Base-by-base conservation (phyloP, 2,888 invertebrate genomes). In the Sceliomorpha sp. region DNA sequence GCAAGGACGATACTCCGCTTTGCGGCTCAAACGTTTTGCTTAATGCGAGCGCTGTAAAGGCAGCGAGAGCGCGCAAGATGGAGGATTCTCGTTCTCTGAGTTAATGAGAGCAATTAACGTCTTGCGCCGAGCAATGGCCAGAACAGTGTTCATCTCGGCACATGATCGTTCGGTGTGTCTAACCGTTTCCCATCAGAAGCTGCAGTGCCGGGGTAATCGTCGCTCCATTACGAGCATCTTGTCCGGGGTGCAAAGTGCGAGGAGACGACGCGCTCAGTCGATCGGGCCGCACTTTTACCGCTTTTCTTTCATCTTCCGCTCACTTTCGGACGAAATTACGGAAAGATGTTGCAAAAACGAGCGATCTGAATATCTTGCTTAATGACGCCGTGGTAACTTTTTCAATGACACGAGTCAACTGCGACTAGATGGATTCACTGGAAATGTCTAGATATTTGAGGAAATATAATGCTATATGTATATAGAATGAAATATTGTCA, bases 51-150 rank as follows among this genome's bases (percentile, higher is more conserved):
- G 13, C 34, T 9, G 6, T 14, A 31, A 20, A 47, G 36, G 15
- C 48, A 37, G 24, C 24, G 24, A 56, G 36, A 39, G 24, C 17
- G 47, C 1, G 17, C 56, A 44, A 56, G 47, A 34, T 55, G 6
- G 27, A 56, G 36, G 40, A 48, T 24, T 40, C 34, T 47, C 48
- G 42, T 59, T 50, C 42, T 50, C 32, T 44, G 59, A 59, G 42
- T 66, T 69, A 63, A 73, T 69, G 58, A 69, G 53, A 72, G 56
- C 67, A 73, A 70, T 69, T 73, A 73, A 70, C 50, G 59, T 67
- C 55, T 59, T 42, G 58, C 42, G 55, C 39, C 63, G 67, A 60
- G 63, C 53, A 56, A 63, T 59, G 63, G 9, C 37, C 55, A 27
- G 37, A 27, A 45, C 45, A 55, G 63, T 64, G 53, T 59, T 37